phyloP scores from a whole-genome alignment of 2,888 invertebrate genomes.

The Euclidia mi region DNA sequence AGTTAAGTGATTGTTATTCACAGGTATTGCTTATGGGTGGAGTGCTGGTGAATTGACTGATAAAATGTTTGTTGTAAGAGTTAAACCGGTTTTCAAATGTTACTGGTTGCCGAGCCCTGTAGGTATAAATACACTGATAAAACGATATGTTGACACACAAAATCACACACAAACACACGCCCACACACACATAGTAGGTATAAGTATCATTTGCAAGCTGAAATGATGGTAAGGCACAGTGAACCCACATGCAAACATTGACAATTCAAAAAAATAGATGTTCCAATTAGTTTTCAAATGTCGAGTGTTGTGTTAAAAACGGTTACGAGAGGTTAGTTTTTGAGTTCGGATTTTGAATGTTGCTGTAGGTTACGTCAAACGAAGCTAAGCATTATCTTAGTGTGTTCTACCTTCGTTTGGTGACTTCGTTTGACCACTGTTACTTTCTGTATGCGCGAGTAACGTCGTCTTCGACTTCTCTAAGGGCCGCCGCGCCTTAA shows the following conservation, averaged over 20 bases:
- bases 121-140: too few relatives aligned
- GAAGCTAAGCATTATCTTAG: constrained; percentile 82
- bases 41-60: too few relatives aligned
- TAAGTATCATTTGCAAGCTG: constrained; percentile 40
- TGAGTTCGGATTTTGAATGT: constrained; percentile 61
- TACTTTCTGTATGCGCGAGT: constrained; percentile 85
- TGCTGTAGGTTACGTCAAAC: constrained; percentile 86
- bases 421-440: constrained; percentile 86
- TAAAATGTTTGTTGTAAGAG: too few relatives aligned
- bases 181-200: constrained; percentile 10
- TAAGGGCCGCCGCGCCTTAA: constrained; percentile 82
- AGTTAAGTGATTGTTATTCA: too few relatives aligned
- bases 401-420: constrained; percentile 83
- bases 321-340: constrained; percentile 56
- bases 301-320: constrained; percentile 54
- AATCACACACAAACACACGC: constrained; percentile 24
- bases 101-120: too few relatives aligned
- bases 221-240: constrained; percentile 40
- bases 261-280: constrained; percentile 61
- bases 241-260: constrained; percentile 83
- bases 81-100: too few relatives aligned
- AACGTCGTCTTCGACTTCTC: constrained; percentile 89
- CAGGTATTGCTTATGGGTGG: too few relatives aligned
- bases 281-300: constrained; percentile 62
- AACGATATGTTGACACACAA: constrained; percentile 10